These are phyloP conservation scores for Phenganax stokvisi DNA, from an alignment of 92 coral and sea anemone genomes.

Conservation along the genomic window DNA sequence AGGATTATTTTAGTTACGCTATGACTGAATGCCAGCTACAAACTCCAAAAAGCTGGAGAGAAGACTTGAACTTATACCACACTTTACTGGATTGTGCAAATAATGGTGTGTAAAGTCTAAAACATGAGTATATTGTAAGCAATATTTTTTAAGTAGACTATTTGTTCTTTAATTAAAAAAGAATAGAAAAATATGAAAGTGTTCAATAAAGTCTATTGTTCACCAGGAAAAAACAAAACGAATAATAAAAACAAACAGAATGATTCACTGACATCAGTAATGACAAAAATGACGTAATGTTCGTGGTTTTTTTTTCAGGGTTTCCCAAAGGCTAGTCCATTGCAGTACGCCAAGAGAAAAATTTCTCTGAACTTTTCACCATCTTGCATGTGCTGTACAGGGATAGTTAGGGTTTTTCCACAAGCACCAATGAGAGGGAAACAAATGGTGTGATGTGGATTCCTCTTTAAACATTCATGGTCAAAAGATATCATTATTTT, in stretches of 20 bases:
- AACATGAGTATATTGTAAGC: too few species aligned
- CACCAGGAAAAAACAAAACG: too few species aligned
- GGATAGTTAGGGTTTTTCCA: conserved; percentile 41
- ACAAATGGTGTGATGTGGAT: conserved; percentile 37
- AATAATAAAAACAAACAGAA: too few species aligned
- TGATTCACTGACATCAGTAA: not conserved
- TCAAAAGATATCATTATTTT: conserved; percentile 21
- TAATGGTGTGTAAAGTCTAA: conserved; percentile 15
- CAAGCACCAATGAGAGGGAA: conserved; percentile 43
- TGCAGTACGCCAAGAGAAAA: conserved; percentile 37
- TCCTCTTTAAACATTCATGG: conserved; percentile 30
- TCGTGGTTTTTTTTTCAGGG: not conserved
- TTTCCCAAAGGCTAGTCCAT: conserved; percentile 42
- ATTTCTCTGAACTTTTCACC: conserved; percentile 28
- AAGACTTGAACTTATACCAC: conserved; percentile 36
- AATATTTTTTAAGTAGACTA: too few species aligned
- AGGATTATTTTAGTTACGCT: conserved; percentile 52
- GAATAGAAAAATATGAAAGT: too few species aligned
- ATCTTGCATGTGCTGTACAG: conserved; percentile 44
- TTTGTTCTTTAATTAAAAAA: too few species aligned
- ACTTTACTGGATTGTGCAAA: conserved; percentile 36
- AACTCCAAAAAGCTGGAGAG: conserved; percentile 46
- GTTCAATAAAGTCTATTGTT: too few species aligned
- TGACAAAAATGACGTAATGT: not conserved
- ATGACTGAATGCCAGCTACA: conserved; percentile 41